Evolutionary conservation across 2,888 invertebrate species (phyloP).

Genomic region (Pyrocoelia pectoralis): DNA sequence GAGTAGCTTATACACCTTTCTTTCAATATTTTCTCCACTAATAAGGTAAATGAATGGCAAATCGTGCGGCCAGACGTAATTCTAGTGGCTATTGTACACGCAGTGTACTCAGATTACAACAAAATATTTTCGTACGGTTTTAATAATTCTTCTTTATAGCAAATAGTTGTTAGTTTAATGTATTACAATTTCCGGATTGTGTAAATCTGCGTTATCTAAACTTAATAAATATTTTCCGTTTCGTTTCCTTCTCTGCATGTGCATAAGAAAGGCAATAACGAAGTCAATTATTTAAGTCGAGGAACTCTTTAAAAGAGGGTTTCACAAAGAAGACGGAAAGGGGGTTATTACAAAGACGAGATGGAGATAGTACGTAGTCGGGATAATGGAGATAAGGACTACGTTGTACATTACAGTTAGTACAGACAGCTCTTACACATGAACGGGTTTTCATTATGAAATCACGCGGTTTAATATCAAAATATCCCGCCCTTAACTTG

Average conservation of each 20-base stretch:
- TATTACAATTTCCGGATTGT: not conserved
- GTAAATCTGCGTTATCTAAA: not conserved
- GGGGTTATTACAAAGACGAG: constrained; percentile 25
- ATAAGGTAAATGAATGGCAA: too few relatives aligned
- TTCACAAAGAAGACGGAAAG: constrained; percentile 25
- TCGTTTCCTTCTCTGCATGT: constrained; percentile 8
- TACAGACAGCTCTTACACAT: constrained; percentile 27
- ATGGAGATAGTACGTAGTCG: constrained; percentile 14
- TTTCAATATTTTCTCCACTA: too few relatives aligned
- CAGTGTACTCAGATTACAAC: too few relatives aligned
- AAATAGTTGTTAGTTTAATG: not conserved
- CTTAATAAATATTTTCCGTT: constrained; percentile 8
- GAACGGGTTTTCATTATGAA: constrained; percentile 27
- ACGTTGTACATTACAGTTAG: constrained; percentile 23
- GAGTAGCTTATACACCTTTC: too few relatives aligned
- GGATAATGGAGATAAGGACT: constrained; percentile 25
- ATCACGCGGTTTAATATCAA: constrained; percentile 29
- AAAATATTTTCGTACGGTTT: too few relatives aligned
- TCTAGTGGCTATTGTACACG: too few relatives aligned
- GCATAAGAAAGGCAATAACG: constrained; percentile 23
- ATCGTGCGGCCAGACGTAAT: too few relatives aligned
- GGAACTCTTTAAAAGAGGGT: constrained; percentile 16
- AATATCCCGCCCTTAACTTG: constrained; percentile 22
- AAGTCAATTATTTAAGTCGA: constrained; percentile 24
- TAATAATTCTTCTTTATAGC: not conserved